A percentile compares a stretch with the other conserved stretches of the same genome.
Evolutionary conservation across 2,888 invertebrate genomes (phyloP).

Genomic region (Phrixothrix hirtus): DNA sequence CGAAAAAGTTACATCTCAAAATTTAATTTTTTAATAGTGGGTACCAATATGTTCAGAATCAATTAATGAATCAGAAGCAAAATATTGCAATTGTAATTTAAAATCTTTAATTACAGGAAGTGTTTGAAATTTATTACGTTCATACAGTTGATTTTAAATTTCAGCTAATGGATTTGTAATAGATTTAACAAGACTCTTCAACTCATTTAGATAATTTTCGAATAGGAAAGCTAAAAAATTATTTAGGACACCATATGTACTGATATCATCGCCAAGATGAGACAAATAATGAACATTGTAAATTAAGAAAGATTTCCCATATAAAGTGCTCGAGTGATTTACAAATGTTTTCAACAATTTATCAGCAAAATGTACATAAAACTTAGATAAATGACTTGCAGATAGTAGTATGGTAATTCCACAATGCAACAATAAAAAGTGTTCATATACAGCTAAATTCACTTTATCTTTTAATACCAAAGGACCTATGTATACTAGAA

Average conservation of each 20-base stretch:
- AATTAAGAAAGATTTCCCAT: constrained; percentile 2
- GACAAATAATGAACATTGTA: constrained; percentile 6
- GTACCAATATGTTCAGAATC: neutral
- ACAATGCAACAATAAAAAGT: constrained; percentile 26
- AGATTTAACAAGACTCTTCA: constrained; percentile 3
- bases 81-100: neutral
- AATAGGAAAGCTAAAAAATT: constrained; percentile 6
- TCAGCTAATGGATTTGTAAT: constrained; percentile 1
- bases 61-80: neutral
- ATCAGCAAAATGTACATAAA: neutral
- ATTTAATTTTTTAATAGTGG: constrained; percentile 1
- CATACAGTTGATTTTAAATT: constrained; percentile 1
- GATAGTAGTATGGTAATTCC: constrained; percentile 18
- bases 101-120: neutral
- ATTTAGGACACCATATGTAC: neutral
- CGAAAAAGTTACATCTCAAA: neutral
- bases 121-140: neutral
- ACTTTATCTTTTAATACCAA: constrained; percentile 21
- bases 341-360: constrained; percentile 1
- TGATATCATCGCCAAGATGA: constrained; percentile 2
- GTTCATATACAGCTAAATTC: constrained; percentile 21
- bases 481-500: constrained; percentile 29
- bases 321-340: neutral
- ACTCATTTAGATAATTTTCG: constrained; percentile 2
- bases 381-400: neutral